Base-by-base conservation (phyloP, 2,888 invertebrate species). In the Brachycybe producta region DNA sequence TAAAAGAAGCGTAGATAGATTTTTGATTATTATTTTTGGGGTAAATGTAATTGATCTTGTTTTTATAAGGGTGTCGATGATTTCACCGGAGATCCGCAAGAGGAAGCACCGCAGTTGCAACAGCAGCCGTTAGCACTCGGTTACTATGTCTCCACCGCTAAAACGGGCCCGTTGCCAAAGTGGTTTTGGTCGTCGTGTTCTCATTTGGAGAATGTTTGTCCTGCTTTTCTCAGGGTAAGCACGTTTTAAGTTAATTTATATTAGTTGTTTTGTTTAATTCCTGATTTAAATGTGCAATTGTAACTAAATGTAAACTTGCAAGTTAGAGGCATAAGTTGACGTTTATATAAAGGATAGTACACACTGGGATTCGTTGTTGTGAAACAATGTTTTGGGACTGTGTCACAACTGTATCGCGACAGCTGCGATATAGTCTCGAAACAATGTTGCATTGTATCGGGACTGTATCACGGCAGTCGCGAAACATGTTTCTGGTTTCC, bases 81-180 rank as follows among this genome's bases (percentile, higher is more conserved):
- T 30, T 41, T 60, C 32, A 50, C 53, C 13, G 56, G 53, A 35
- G 60, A 60, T 48, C 55, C 58, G 26, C 57, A 57, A 55, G 82
- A 83, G 66, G 79, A 87, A 69, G 83, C 87, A 53, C 86, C 88
- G 40, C 82, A 85, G 30, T 76, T 97, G 54, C 76, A 95, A 59
- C 95, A 98, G 68, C 98, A 99, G 72, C 98, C 98, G 8, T 75
- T 99, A 57, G 98, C 98, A 50, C 78, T 97, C 61, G 98, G 98
- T 49, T 98, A 94, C 72, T 77, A 90, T 69, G 87, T 98, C 55
- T 95, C 95, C 28, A 98, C 98, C 36, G 97, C 97, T 48, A 87
- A 87, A 49, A 86, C 90, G 54, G 86, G 84, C 46, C 77, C 80
- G 48, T 84, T 94, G 82, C 94, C 95, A 41, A 61, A 62, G 51